Evolutionary conservation across 2,113 vertebrate species (phyloP).

Genomic region (Sapayoa aenigma): DNA sequence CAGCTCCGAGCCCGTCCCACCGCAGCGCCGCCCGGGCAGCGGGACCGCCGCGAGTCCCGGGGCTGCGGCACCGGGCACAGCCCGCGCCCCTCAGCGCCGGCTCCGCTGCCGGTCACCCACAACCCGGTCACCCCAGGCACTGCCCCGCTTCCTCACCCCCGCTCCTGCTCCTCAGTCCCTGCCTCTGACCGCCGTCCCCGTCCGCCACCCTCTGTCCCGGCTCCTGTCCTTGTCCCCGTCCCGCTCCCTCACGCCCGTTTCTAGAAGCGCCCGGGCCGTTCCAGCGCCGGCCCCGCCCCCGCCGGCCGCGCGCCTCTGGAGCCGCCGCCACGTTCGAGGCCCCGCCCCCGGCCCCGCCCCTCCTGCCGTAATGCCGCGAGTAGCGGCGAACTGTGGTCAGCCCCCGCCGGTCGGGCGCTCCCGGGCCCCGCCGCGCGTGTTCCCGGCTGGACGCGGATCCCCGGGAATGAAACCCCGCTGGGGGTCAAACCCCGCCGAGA

Average conservation of each 20-base stretch:
- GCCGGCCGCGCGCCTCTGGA: not conserved
- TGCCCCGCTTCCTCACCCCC: too few species aligned
- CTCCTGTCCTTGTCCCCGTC: not conserved
- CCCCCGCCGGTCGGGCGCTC: fast-evolving
- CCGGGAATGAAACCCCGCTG: too few species aligned
- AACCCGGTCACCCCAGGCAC: too few species aligned
- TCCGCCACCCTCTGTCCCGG: too few species aligned
- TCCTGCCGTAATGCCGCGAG: not conserved
- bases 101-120: too few species aligned
- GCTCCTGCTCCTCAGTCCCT: not conserved
- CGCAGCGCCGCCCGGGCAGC: too few species aligned
- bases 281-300: not conserved
- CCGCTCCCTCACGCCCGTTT: not conserved
- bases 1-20: too few species aligned
- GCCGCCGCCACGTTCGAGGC: not conserved
- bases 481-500: fast-evolving
- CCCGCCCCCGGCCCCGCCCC: not conserved
- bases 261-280: constrained; percentile 14
- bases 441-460: too few species aligned
- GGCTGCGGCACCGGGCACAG: too few species aligned
- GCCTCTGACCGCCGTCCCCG: not conserved
- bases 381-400: fast-evolving
- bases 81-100: too few species aligned
- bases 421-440: not conserved
- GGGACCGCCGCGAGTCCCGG: too few species aligned